Evolutionary conservation across 2,888 invertebrate genomes (phyloP).

Genomic region (Synanthedon vespiformis): DNA sequence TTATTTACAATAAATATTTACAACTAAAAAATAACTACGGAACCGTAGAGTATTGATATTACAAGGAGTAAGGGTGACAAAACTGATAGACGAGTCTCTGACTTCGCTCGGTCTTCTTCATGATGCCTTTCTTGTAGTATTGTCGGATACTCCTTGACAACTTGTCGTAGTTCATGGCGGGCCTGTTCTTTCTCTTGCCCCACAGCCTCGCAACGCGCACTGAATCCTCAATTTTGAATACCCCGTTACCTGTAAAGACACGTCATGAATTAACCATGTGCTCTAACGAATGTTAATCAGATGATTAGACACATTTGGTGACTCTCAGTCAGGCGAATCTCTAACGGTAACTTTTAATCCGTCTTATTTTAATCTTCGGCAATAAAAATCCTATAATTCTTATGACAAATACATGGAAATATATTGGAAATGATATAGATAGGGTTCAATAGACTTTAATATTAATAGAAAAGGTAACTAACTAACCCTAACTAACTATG

Average conservation of each 20-base stretch:
- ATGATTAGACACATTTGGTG: not conserved
- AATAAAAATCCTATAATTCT: not conserved
- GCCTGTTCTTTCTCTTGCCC: constrained; percentile 98
- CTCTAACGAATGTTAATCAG: constrained; percentile 9
- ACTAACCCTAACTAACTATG: no score
- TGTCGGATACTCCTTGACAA: constrained; percentile 96
- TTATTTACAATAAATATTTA: constrained; percentile 25
- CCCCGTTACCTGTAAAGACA: constrained; percentile 76
- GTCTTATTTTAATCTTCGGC: not conserved
- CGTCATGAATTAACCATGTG: constrained; percentile 42
- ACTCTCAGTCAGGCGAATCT: not conserved
- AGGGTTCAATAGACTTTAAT: no score
- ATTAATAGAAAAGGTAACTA: no score
- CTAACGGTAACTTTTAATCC: not conserved
- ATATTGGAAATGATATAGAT: no score
- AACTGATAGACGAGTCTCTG: constrained; percentile 99
- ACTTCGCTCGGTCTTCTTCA: constrained; percentile 98
- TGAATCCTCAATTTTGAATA: constrained; percentile 99
- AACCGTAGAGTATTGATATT: constrained; percentile 32
- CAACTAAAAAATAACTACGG: constrained; percentile 16
- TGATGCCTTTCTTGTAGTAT: constrained; percentile 99
- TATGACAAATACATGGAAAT: no score
- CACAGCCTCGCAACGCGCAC: constrained; percentile 96
- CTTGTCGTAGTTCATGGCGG: constrained; percentile 99
- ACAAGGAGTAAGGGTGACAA: constrained; percentile 93